These are phyloP conservation scores for Frieseomelitta varia DNA, from an alignment of 1,140 invertebrate species.

Conservation along the genomic window DNA sequence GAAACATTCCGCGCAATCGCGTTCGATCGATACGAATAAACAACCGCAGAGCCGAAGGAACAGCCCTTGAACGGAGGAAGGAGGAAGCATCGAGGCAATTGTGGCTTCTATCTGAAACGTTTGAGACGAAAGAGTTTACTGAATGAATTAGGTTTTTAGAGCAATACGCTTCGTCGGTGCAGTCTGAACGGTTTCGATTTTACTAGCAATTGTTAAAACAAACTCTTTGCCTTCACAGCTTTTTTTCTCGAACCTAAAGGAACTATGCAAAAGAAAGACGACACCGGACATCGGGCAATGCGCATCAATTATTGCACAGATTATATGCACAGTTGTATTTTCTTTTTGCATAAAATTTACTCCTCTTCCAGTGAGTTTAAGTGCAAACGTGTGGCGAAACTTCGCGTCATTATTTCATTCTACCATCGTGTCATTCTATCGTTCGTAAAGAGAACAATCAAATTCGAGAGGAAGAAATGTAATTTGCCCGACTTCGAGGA, in stretches of 20 bases:
- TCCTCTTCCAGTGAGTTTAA: neutral
- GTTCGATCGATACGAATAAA: neutral
- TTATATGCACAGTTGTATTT: neutral
- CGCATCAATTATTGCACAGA: neutral
- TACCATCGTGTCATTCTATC: neutral
- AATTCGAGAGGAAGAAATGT: neutral
- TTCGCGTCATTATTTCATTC: neutral
- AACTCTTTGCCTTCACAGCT: neutral
- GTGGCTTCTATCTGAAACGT: neutral
- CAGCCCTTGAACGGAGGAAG: too few relatives aligned
- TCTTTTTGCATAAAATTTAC: neutral
- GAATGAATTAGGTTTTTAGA: neutral
- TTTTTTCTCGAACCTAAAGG: neutral
- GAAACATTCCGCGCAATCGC: neutral
- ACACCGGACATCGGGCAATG: too few relatives aligned
- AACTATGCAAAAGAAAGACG: neutral
- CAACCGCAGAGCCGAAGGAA: neutral
- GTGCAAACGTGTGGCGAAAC: neutral
- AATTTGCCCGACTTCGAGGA: neutral
- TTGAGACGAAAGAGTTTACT: neutral
- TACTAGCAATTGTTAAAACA: neutral
- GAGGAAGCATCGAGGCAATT: neutral
- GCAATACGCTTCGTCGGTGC: neutral
- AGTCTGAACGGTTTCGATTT: neutral
- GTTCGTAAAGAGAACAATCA: neutral